These are phyloP conservation scores for Xenopus tropicalis DNA, from an alignment of 2,113 vertebrate genomes.

Conservation along the genomic window UCB_Xtro_10.0 CM004452.2:22550501-22551000, in stretches of 20 bases:
- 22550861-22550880: not conserved
- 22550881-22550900: not conserved
- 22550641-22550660: not conserved
- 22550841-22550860: not conserved
- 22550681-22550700: not conserved
- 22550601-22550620: not conserved
- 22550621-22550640: not conserved
- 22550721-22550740: not conserved
- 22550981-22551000: too few relatives aligned
- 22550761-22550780: not conserved
- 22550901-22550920: too few relatives aligned
- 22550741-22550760: slow-evolving; percentile 1
- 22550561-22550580: too few relatives aligned
- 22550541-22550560: too few relatives aligned
- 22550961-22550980: too few relatives aligned
- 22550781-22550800: slow-evolving; percentile 4
- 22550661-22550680: not conserved
- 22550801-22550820: not conserved
- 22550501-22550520: not conserved
- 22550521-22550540: not conserved
- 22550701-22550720: slow-evolving; percentile 9
- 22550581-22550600: too few relatives aligned
- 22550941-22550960: too few relatives aligned
- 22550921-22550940: too few relatives aligned
- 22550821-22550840: not conserved